Evolutionary conservation across 1,140 invertebrate genomes (phyloP), one percentile per base, ranked within the genome.

Genomic region (Ditylenchus dipsaci): DNA sequence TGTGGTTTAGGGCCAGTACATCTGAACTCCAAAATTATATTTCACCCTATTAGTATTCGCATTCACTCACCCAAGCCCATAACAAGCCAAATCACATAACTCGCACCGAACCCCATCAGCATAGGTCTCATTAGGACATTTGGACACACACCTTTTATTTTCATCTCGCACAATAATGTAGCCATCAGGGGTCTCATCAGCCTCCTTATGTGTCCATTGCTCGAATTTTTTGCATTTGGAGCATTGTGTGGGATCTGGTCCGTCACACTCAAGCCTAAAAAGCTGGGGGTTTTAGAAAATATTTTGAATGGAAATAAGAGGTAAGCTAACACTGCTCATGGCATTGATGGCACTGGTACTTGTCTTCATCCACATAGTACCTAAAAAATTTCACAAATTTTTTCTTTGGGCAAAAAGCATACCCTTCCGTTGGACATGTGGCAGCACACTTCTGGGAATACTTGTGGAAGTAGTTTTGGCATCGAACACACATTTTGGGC

Each of bases 401-500:
- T n/a, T n/a, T n/a, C n/a, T n/a, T n/a, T n/a, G n/a, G n/a, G n/a
- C n/a, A 29, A 53, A 23, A 19, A 38, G 27, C 49, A 13, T 27
- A 76, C 74, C 74, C 74, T 23, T 76, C 65, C 15, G 27, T 49
- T 29, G 74, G 74, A 62, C 74, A 75, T 8, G 65, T 26, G 38
- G 45, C 57, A 3, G 77, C 26, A 63, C 74, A 75, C 33, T 38
- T 33, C 30, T 19, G 23, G 33, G 65, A 49, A 75, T 71, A 21
- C 57, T 30, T 5, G 33, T 62, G 62, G 33, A 38, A 11, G 11
- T 56, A 75, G 3, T 78, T 61, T 26, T 38, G 13, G 27, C 74
- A 75, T 33, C 26, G n/a, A 56, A 75, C 71, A 33, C 74, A 75
- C 19, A 67, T 56, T 29, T 43, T 33, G 68, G 67, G 21, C 68